Evolutionary conservation across 2,113 vertebrate genomes (phyloP), one percentile per base, ranked within the genome.

Genomic region (Aspiorhynchus laticeps): DNA sequence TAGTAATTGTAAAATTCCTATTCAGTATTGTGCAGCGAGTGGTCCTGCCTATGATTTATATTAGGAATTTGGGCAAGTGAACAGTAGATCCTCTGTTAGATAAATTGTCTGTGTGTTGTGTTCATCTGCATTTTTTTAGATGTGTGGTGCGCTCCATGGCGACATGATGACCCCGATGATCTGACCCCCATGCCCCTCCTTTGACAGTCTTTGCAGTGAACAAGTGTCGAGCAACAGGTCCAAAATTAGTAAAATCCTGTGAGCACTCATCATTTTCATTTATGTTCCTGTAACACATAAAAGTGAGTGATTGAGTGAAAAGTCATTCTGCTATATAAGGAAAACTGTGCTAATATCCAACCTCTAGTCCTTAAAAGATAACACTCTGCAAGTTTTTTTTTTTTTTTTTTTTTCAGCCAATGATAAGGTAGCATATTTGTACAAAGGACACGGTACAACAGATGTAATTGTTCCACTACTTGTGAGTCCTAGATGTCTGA

Each of bases 51-150:
- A 19, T 80, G 59, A 65, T 81, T 26, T 65, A 26, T 43, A 17
- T 15, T 4, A 43, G 36, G 21, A 43, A 17, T 43, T 6, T n/a
- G 4, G 19, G n/a, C n/a, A 76, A 28, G 24, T 7, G 14, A 76
- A 76, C 73, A 46, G 41, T 26, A 26, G 24, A 46, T 17, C 12
- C 41, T 76, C 12, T 48, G 73, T 76, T 46, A 91, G 89, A 86
- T 82, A 77, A 85, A 92, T 93, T 93, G 90, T 92, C 59, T n/a
- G 43, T 33, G 65, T 24, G 19, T 73, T 7, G 0, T 77, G 88
- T 83, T 88, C 71, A n/a, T 85, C 38, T 24, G 73, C n/a, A 56
- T 80, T 87, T 46, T 56, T 88, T 92, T 88, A 85, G 85, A 86
- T 90, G 85, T 79, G 83, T 67, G 77, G 90, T 87, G 85, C 91